Percentiles rank a stretch among this genome's conserved stretches.
Conservation (phyloP, 2,888 invertebrate genomes). For the Nymphalis polychloros region DNA sequence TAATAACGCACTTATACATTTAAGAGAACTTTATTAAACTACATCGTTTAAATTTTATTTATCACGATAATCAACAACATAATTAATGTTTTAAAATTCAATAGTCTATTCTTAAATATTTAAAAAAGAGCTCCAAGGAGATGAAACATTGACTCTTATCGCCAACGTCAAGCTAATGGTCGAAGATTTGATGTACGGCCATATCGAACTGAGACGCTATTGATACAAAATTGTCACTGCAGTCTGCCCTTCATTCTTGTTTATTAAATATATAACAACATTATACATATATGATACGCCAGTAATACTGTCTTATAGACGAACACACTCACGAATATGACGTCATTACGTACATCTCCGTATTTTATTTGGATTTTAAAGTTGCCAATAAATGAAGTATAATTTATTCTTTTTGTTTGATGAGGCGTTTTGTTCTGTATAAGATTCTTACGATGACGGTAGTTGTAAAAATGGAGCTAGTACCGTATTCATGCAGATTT, state of each 20-base stretch:
- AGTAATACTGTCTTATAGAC: too few relatives aligned
- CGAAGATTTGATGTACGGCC: slow-evolving; percentile 10
- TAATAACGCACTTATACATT: too few relatives aligned
- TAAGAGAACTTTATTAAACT: too few relatives aligned
- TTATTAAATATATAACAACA: not conserved
- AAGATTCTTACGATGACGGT: too few relatives aligned
- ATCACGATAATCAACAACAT: not conserved
- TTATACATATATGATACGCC: not conserved
- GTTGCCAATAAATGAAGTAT: too few relatives aligned
- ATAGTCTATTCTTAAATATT: slow-evolving; percentile 3
- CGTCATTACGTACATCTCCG: too few relatives aligned
- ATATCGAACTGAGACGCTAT: slow-evolving; percentile 12
- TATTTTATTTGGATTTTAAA: too few relatives aligned
- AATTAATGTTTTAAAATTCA: not conserved
- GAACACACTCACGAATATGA: too few relatives aligned
- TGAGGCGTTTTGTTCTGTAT: too few relatives aligned
- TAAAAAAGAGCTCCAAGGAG: not conserved
- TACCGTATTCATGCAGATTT: too few relatives aligned
- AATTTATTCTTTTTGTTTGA: too few relatives aligned
- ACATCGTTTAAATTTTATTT: not conserved
- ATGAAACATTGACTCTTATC: slow-evolving; percentile 13
- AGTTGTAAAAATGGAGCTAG: too few relatives aligned
- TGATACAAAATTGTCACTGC: slow-evolving; percentile 7
- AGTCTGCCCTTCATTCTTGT: not conserved
- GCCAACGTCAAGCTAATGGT: slow-evolving; percentile 13